phyloP scores from a whole-genome alignment of 2,888 invertebrate genomes.

The Gonocerus acuteangulatus region DNA sequence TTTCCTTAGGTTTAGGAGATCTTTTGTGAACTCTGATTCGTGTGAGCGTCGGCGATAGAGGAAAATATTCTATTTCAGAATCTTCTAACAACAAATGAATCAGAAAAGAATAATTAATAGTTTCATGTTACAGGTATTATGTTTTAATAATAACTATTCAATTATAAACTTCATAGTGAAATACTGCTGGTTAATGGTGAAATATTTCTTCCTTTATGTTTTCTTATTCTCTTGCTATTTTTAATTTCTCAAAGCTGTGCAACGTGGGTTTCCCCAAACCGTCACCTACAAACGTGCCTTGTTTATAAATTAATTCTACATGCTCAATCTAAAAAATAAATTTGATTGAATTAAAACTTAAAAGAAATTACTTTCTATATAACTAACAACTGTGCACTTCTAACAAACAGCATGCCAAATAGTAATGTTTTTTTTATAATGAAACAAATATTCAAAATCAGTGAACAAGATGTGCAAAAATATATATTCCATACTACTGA shows the following conservation, averaged over 20 bases:
- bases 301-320: conserved; percentile 13
- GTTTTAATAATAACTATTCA: too few relatives aligned
- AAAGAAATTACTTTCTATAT: neutral
- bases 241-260: conserved; percentile 27
- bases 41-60: conserved; percentile 70
- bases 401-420: too few relatives aligned
- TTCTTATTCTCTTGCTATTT: neutral
- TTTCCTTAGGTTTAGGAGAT: conserved; percentile 45
- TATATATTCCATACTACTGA: too few relatives aligned
- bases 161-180: neutral
- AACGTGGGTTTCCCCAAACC: conserved; percentile 29
- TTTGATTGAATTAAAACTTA: neutral
- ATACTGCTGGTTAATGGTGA: conserved; percentile 3
- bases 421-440: too few relatives aligned
- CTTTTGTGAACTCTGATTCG: conserved; percentile 69
- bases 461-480: too few relatives aligned
- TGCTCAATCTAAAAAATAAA: neutral
- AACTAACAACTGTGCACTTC: too few relatives aligned
- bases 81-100: conserved; percentile 51
- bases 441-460: too few relatives aligned
- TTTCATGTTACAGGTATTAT: too few relatives aligned
- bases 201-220: neutral
- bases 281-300: conserved; percentile 38
- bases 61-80: conserved; percentile 71
- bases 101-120: neutral